Conservation (phyloP, 2,888 invertebrate genomes). For the Macrophya alboannulata region DNA sequence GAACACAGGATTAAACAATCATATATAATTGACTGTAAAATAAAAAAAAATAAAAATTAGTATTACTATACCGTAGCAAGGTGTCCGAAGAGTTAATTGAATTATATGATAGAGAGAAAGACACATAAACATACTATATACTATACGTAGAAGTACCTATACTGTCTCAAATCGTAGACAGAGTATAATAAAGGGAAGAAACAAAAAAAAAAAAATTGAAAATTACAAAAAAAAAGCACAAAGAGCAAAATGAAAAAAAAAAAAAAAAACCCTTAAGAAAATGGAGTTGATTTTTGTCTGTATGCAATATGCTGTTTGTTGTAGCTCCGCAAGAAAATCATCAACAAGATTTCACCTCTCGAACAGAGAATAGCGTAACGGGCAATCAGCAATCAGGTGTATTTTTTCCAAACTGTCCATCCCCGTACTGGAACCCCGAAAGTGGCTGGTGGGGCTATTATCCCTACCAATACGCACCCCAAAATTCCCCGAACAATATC, state of each 20-base stretch:
- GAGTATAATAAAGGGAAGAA: conserved; percentile 26
- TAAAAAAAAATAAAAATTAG: not conserved
- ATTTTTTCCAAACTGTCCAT: conserved; percentile 67
- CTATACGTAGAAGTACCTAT: not conserved
- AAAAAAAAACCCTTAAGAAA: conserved; percentile 59
- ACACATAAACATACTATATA: not conserved
- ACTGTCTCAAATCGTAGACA: not conserved
- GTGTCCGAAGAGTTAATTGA: conserved; percentile 14
- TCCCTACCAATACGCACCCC: conserved; percentile 64
- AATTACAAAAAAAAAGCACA: conserved; percentile 40
- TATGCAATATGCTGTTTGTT: conserved; percentile 79
- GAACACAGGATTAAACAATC: conserved; percentile 76
- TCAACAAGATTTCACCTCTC: conserved; percentile 74
- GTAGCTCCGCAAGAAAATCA: conserved; percentile 77
- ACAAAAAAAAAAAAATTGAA: conserved; percentile 3
- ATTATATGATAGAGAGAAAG: conserved; percentile 6
- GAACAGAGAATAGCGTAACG: conserved; percentile 74
- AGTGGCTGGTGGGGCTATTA: conserved; percentile 70
- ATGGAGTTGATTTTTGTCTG: conserved; percentile 68
- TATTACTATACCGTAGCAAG: not conserved
- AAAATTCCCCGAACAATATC: conserved; percentile 35
- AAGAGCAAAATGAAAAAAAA: conserved; percentile 55
- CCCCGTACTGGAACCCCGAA: conserved; percentile 69
- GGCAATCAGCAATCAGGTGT: conserved; percentile 74
- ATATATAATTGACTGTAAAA: not conserved